phyloP scores from a whole-genome alignment of 2,113 vertebrate species.

The Thunnus maccoyii region DNA sequence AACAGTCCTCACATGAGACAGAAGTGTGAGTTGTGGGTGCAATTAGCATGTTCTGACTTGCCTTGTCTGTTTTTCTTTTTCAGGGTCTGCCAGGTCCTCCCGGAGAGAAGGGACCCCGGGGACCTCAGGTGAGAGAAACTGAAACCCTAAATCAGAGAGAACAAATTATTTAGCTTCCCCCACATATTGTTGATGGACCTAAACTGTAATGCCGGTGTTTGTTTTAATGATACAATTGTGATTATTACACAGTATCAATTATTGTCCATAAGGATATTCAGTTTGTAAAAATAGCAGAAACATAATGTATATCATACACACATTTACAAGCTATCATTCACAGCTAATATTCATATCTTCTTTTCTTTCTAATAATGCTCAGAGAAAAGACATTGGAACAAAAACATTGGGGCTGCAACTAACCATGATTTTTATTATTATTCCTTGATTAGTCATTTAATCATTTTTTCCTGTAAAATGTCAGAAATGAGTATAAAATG shows the following conservation, averaged over 20 bases:
- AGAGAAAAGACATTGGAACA: too few relatives aligned
- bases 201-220: background rate
- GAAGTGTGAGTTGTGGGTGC: background rate
- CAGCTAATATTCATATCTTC: too few relatives aligned
- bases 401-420: too few relatives aligned
- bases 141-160: background rate
- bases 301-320: too few relatives aligned
- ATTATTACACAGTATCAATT: background rate
- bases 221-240: background rate
- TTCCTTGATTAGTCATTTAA: too few relatives aligned
- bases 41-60: slow-evolving; percentile 14
- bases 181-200: background rate
- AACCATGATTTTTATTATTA: too few relatives aligned
- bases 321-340: too few relatives aligned
- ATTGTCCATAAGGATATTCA: background rate
- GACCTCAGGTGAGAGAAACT: slow-evolving; percentile 84
- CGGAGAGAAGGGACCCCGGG: slow-evolving; percentile 85
- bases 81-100: slow-evolving; percentile 86
- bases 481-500: too few relatives aligned
- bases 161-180: background rate
- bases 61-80: slow-evolving; percentile 42
- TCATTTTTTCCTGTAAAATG: too few relatives aligned
- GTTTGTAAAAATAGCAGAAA: background rate
- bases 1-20: background rate
- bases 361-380: too few relatives aligned